A percentile compares a stretch with the other conserved stretches of the same genome.
Evolutionary conservation across 2,888 invertebrate species (phyloP).

Genomic region (Caenorhabditis becei): DNA sequence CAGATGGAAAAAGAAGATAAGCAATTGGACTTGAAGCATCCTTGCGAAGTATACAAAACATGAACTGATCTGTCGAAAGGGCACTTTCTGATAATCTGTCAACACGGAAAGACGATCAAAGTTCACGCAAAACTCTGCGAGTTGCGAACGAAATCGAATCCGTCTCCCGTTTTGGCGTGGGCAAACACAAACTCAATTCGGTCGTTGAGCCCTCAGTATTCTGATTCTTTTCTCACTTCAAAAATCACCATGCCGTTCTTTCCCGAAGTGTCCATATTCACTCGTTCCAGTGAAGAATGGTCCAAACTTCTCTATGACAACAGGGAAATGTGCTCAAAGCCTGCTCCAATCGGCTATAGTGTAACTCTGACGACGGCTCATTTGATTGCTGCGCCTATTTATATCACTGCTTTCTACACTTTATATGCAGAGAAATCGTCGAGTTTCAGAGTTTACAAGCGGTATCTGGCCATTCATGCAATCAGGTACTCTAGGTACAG

Average conservation of each 20-base stretch:
- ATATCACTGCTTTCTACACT: slow-evolving; percentile 38
- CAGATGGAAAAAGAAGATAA: neutral
- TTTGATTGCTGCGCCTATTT: slow-evolving; percentile 50
- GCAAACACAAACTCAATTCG: slow-evolving; percentile 1
- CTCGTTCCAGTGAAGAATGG: slow-evolving; percentile 35
- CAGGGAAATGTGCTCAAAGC: slow-evolving; percentile 41
- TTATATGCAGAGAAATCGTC: slow-evolving; percentile 34
- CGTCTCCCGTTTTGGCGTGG: neutral
- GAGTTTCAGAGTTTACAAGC: slow-evolving; percentile 41
- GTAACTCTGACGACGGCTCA: slow-evolving; percentile 39
- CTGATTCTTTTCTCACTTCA: neutral
- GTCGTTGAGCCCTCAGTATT: slow-evolving; percentile 8
- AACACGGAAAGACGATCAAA: neutral
- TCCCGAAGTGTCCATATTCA: slow-evolving; percentile 41
- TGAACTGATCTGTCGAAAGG: neutral
- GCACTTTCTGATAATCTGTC: neutral
- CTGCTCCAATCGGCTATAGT: slow-evolving; percentile 38
- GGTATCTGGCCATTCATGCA: slow-evolving; percentile 42
- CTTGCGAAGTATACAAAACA: neutral
- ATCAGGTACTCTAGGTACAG: slow-evolving; percentile 5
- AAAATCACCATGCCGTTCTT: slow-evolving; percentile 43
- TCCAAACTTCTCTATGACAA: slow-evolving; percentile 41
- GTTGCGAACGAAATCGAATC: slow-evolving; percentile 7
- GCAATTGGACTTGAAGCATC: neutral
- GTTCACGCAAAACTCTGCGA: neutral